A percentile compares a stretch with the other conserved stretches of the same genome.
phyloP scores from a whole-genome alignment of 2,888 invertebrate species.

The Lagria hirta region DNA sequence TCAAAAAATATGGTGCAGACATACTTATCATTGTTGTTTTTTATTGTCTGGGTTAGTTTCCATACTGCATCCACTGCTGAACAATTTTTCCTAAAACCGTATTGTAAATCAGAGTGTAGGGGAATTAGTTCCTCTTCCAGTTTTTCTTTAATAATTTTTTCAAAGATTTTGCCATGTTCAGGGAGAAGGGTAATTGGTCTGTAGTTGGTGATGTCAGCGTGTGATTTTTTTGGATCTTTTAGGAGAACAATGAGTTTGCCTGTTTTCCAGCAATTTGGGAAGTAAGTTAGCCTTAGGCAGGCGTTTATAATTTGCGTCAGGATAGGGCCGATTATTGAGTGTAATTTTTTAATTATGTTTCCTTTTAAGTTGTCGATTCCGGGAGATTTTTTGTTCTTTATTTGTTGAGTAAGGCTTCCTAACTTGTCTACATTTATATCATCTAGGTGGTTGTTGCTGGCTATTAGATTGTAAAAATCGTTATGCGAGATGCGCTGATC shows the following conservation, averaged over 20 bases:
- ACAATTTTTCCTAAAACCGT: constrained; percentile 1
- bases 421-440: not conserved
- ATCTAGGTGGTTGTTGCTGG: constrained; percentile 21
- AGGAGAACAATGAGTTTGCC: constrained; percentile 1
- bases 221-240: constrained; percentile 3
- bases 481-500: not conserved
- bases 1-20: constrained; percentile 2
- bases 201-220: constrained; percentile 1
- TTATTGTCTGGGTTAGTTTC: not conserved
- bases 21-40: not conserved
- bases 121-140: not conserved
- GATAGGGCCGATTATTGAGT: not conserved
- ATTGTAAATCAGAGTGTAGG: not conserved
- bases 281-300: constrained; percentile 1
- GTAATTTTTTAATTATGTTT: not conserved
- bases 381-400: constrained; percentile 2
- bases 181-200: constrained; percentile 7
- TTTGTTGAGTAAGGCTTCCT: not conserved
- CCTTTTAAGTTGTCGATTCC: constrained; percentile 2
- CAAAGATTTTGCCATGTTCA: constrained; percentile 3
- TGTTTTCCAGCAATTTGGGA: constrained; percentile 7
- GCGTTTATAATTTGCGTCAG: not conserved
- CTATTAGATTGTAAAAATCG: constrained; percentile 9
- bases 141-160: constrained; percentile 1
- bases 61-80: constrained; percentile 2